Conservation (phyloP, 1,140 invertebrate species). For the Caenorhabditis briggsae region DNA sequence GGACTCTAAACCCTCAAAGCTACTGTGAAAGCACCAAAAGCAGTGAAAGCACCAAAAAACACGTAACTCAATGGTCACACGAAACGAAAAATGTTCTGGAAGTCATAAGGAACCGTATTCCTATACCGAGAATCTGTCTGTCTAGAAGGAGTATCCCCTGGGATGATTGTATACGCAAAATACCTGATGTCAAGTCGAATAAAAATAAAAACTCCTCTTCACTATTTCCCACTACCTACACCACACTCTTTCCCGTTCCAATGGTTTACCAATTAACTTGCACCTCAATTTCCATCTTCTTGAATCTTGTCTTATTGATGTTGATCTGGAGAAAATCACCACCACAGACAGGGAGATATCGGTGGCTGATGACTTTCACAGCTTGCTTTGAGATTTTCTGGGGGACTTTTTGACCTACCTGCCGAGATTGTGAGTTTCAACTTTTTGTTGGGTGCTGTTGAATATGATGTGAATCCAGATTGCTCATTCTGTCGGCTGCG, state of each 20-base stretch:
- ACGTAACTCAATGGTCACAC: too few species aligned
- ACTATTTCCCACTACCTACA: neutral
- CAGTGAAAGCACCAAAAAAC: too few species aligned
- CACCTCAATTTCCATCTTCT: neutral
- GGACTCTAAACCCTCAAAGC: too few species aligned
- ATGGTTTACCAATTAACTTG: neutral
- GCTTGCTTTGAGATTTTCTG: neutral
- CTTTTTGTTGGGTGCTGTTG: too few species aligned
- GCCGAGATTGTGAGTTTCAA: slow-evolving; percentile 2
- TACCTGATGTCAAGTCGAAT: too few species aligned
- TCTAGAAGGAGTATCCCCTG: too few species aligned
- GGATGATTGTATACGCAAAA: too few species aligned
- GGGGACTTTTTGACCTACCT: neutral
- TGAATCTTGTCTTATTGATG: neutral
- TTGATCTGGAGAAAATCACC: slow-evolving; percentile 18
- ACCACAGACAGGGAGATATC: slow-evolving; percentile 12
- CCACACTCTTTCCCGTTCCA: neutral
- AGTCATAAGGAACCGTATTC: too few species aligned
- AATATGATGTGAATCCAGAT: neutral
- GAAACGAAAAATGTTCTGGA: too few species aligned
- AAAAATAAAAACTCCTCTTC: too few species aligned
- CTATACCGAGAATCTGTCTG: too few species aligned
- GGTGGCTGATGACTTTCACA: slow-evolving; percentile 16
- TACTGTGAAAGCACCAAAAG: too few species aligned
- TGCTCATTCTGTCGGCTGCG: slow-evolving; percentile 5